Percentiles rank a stretch among this genome's conserved stretches.
phyloP scores from a whole-genome alignment of 1,140 invertebrate genomes.

The Zaprionus camerounensis region DNA sequence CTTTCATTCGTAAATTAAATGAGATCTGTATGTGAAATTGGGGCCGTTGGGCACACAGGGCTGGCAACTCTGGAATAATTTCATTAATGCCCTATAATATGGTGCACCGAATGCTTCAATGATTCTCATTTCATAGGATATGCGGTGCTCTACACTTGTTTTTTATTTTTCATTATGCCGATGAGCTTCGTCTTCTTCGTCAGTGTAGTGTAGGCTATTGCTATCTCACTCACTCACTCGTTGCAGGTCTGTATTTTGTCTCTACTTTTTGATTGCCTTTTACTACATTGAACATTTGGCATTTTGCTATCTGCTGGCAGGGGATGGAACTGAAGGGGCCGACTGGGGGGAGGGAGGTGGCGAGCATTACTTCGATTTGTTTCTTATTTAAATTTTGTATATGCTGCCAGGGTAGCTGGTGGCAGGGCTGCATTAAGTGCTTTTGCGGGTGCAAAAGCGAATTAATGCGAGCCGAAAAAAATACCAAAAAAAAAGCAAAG shows the following conservation, averaged over 20 bases:
- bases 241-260: constrained; percentile 13
- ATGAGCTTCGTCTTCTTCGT: constrained; percentile 40
- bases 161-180: constrained; percentile 66
- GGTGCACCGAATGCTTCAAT: constrained; percentile 56
- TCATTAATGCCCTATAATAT: constrained; percentile 64
- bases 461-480: constrained; percentile 61
- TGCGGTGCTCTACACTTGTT: constrained; percentile 10
- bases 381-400: constrained; percentile 82
- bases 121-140: constrained; percentile 56
- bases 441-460: constrained; percentile 76
- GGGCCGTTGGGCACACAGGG: not conserved
- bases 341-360: not conserved
- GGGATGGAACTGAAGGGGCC: too few relatives aligned
- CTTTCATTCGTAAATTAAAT: not conserved
- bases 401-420: constrained; percentile 37
- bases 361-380: constrained; percentile 77
- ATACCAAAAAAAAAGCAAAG: constrained; percentile 8
- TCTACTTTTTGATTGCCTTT: constrained; percentile 50
- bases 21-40: not conserved
- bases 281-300: constrained; percentile 74
- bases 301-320: constrained; percentile 62
- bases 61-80: constrained; percentile 47
- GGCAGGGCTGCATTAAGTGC: constrained; percentile 66
- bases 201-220: not conserved
- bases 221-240: not conserved